These are phyloP conservation scores for Clusia tigrina DNA, from an alignment of 2,888 invertebrate species.

Conservation along the genomic window DNA sequence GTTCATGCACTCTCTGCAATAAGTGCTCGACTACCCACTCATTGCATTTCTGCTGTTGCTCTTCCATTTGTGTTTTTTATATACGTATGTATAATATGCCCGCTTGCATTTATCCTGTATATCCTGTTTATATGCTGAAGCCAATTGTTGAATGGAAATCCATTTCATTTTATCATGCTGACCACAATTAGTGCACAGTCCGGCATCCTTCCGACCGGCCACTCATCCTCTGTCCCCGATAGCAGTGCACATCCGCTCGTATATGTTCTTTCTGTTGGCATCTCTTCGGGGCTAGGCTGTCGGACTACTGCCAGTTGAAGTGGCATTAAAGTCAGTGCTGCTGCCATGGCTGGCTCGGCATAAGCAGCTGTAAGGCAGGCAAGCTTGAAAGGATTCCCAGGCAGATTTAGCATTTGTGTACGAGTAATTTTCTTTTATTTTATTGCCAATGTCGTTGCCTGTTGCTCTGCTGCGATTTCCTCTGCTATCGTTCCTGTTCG, in stretches of 20 bases:
- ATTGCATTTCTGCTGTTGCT: no score
- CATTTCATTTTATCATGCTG: conserved; percentile 62
- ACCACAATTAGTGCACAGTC: conserved; percentile 57
- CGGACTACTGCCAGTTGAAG: background rate
- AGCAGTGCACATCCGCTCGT: no score
- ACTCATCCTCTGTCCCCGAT: background rate
- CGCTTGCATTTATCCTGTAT: conserved; percentile 12
- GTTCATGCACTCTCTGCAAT: no score
- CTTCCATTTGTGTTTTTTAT: no score
- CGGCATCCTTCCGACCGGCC: background rate
- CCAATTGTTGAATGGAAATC: conserved; percentile 59
- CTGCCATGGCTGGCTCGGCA: background rate
- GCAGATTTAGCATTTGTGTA: conserved; percentile 50
- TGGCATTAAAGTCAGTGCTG: background rate
- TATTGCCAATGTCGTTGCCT: conserved; percentile 50
- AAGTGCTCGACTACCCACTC: no score
- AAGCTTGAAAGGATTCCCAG: conserved; percentile 18
- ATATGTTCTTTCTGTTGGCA: no score
- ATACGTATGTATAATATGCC: no score
- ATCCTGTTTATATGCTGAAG: conserved; percentile 36
- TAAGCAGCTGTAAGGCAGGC: conserved; percentile 5
- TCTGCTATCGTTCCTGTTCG: conserved; percentile 9
- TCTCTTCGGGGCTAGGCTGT: no score
- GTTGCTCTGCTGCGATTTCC: background rate
- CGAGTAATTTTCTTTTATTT: conserved; percentile 52